Conservation (phyloP, 2,888 invertebrate genomes). For the Calliphora vomitoria region DNA sequence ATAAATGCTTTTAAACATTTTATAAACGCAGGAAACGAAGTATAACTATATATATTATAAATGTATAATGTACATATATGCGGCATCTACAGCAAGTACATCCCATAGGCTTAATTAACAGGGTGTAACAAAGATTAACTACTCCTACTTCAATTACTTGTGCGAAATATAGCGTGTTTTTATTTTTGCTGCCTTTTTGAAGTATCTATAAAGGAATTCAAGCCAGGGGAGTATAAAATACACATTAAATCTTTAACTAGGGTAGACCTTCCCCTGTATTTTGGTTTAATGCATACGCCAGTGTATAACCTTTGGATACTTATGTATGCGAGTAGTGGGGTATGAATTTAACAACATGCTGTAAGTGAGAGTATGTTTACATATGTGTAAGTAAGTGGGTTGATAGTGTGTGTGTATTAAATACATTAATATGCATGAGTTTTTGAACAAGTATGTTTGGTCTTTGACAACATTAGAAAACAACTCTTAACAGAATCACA, state of each 20-base stretch:
- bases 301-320: slow-evolving; percentile 26
- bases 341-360: slow-evolving; percentile 39
- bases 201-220: neutral
- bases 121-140: slow-evolving; percentile 23
- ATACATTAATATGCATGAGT: slow-evolving; percentile 16
- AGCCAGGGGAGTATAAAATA: neutral
- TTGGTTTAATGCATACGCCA: neutral
- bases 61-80: slow-evolving; percentile 24
- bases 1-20: slow-evolving; percentile 61
- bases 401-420: slow-evolving; percentile 8
- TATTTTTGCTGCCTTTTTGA: neutral
- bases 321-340: slow-evolving; percentile 24
- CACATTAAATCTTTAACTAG: neutral
- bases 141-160: neutral
- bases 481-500: slow-evolving; percentile 38
- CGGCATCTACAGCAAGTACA: neutral
- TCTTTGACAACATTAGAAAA: slow-evolving; percentile 24
- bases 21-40: slow-evolving; percentile 50
- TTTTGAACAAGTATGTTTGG: slow-evolving; percentile 4
- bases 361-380: neutral
- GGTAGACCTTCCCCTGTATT: neutral
- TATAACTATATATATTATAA: slow-evolving; percentile 31
- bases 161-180: neutral
- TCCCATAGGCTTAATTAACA: slow-evolving; percentile 26
- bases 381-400: neutral